Conservation (phyloP, 2,113 vertebrate genomes). For the Pardalotus punctatus region DNA sequence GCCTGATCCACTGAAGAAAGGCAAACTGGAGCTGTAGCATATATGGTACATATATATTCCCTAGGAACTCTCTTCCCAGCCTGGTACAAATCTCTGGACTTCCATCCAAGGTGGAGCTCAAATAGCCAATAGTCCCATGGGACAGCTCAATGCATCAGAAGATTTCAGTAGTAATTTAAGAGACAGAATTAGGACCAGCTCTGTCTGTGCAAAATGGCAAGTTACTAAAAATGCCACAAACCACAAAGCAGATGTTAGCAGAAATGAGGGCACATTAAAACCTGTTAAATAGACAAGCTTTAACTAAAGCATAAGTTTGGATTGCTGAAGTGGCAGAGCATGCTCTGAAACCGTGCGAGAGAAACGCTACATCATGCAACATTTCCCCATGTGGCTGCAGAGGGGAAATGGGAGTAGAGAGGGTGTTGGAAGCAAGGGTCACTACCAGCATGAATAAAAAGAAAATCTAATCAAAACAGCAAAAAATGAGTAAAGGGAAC, state of each 20-base stretch:
- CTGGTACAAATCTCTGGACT: neutral
- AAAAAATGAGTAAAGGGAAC: neutral
- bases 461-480: neutral
- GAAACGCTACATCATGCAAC: conserved; percentile 30
- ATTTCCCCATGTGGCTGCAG: neutral
- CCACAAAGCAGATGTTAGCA: neutral
- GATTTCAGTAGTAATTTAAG: neutral
- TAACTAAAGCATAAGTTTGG: neutral
- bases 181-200: neutral
- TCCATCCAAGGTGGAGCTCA: neutral
- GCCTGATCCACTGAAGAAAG: neutral
- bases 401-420: neutral
- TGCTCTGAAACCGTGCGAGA: neutral
- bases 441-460: neutral
- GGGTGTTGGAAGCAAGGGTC: neutral
- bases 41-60: neutral
- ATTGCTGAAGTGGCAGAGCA: neutral
- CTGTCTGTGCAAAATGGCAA: neutral
- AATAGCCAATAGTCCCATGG: neutral
- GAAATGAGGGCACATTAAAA: neutral
- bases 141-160: neutral
- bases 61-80: neutral
- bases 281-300: neutral
- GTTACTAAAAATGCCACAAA: neutral
- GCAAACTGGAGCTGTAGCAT: neutral